Percentiles rank a stretch among this genome's conserved stretches.
Conservation (phyloP, 2,888 invertebrate species). For the Pristionchus mayeri region DNA sequence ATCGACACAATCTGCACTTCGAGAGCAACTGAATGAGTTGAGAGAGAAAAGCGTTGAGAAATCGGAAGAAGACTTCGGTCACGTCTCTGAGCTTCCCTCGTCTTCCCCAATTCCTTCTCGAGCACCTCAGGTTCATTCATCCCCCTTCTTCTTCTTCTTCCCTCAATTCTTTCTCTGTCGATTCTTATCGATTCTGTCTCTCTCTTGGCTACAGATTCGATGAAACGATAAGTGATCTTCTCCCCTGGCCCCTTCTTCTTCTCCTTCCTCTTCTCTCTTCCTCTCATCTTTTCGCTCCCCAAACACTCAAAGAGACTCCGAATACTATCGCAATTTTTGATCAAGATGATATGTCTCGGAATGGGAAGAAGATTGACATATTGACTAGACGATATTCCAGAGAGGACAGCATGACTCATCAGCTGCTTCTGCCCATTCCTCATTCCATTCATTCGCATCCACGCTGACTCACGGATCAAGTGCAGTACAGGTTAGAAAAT, state of each 20-base stretch:
- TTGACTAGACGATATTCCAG: constrained; percentile 35
- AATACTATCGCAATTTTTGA: constrained; percentile 40
- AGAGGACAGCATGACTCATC: constrained; percentile 30
- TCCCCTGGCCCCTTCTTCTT: constrained; percentile 12
- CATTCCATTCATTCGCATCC: constrained; percentile 20
- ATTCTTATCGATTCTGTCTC: constrained; percentile 40
- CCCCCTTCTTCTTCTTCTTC: neutral
- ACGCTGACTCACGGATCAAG: constrained; percentile 42
- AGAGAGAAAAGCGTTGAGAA: constrained; percentile 27
- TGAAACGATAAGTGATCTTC: constrained; percentile 47
- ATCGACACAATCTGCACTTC: constrained; percentile 33
- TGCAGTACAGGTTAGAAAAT: constrained; percentile 30
- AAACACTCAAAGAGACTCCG: constrained; percentile 37
- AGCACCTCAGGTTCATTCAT: neutral
- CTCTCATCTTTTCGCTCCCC: constrained; percentile 36
- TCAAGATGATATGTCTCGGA: constrained; percentile 37
- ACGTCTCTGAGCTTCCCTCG: neutral
- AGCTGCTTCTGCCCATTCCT: neutral
- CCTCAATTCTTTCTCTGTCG: constrained; percentile 10
- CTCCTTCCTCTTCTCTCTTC: neutral
- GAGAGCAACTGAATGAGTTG: constrained; percentile 39
- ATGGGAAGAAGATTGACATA: neutral
- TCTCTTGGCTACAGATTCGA: constrained; percentile 44
- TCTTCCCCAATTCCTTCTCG: constrained; percentile 35
- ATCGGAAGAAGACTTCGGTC: constrained; percentile 17